These are phyloP conservation scores for Odocoileus hemionus DNA, from an alignment of 2,113 vertebrate genomes.

Conservation along the genomic window DNA sequence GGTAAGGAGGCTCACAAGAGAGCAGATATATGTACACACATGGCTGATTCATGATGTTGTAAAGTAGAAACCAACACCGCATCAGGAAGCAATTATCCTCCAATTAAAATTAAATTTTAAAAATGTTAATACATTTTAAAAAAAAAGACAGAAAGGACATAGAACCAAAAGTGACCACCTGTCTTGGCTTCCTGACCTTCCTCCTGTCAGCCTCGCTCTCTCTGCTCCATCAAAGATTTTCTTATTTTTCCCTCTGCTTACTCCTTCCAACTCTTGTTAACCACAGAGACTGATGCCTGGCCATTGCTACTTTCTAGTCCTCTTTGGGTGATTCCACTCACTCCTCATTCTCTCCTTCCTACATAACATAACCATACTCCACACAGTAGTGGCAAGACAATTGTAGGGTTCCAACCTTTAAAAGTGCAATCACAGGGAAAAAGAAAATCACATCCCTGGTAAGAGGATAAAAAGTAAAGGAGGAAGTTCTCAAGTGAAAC, in stretches of 20 bases:
- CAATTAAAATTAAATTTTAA: neutral
- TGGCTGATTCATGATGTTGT: neutral
- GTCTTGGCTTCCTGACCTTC: accelerated
- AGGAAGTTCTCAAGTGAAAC: neutral
- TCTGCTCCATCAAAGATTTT: neutral
- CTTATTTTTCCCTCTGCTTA: neutral
- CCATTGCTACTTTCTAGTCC: neutral
- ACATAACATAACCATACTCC: neutral
- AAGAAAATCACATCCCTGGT: neutral
- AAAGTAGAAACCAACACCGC: neutral
- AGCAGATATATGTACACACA: neutral
- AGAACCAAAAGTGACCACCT: neutral
- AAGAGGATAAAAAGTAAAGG: neutral
- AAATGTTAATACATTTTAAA: neutral
- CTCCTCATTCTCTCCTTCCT: neutral
- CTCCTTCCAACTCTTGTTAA: neutral
- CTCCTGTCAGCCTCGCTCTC: neutral
- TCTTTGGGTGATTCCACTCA: neutral
- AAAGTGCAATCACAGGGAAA: neutral
- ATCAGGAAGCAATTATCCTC: neutral
- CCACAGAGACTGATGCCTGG: accelerated
- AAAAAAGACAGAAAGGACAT: neutral
- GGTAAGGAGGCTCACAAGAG: neutral
- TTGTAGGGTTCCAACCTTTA: neutral
- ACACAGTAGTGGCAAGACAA: neutral